A percentile compares a stretch with the other conserved stretches of the same genome.
Conservation (phyloP, 2,113 vertebrate genomes). For the Nanorana parkeri region DNA sequence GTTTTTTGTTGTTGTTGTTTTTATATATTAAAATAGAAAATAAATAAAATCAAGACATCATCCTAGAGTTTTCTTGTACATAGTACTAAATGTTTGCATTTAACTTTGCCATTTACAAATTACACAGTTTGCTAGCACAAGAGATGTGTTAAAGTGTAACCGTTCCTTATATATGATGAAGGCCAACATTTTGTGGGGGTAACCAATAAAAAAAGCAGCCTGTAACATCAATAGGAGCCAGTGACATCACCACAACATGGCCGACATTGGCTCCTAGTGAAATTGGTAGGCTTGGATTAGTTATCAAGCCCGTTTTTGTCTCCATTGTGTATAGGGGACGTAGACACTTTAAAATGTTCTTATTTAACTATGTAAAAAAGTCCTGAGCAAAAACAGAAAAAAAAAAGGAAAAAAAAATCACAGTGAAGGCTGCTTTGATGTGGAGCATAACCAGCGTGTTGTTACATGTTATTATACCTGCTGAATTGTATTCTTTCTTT, state of each 20-base stretch:
- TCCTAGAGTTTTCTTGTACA: neutral
- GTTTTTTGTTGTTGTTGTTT: neutral
- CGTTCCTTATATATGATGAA: too few species aligned
- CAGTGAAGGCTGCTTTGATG: constrained; percentile 49
- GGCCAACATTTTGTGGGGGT: too few species aligned
- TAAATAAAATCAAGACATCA: neutral
- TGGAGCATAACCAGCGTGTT: constrained; percentile 46
- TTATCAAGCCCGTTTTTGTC: too few species aligned
- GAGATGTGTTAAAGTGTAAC: neutral
- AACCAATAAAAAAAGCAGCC: too few species aligned
- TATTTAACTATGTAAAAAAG: neutral
- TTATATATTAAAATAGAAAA: neutral
- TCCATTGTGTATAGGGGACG: too few species aligned
- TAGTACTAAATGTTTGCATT: neutral
- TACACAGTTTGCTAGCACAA: constrained; percentile 3
- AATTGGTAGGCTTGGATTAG: too few species aligned
- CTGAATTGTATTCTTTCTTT: constrained; percentile 62
- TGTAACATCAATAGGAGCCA: too few species aligned
- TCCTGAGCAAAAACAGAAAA: constrained; percentile 28
- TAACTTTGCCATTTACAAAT: constrained; percentile 7
- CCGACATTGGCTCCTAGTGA: too few species aligned
- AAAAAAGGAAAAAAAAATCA: neutral
- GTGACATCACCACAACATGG: too few species aligned
- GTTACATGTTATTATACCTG: constrained; percentile 59
- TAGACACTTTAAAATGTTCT: neutral